Evolutionary conservation across 1,140 invertebrate genomes (phyloP), one percentile per base, ranked within the genome.

Genomic region (Cardiocondyla obscurior): DNA sequence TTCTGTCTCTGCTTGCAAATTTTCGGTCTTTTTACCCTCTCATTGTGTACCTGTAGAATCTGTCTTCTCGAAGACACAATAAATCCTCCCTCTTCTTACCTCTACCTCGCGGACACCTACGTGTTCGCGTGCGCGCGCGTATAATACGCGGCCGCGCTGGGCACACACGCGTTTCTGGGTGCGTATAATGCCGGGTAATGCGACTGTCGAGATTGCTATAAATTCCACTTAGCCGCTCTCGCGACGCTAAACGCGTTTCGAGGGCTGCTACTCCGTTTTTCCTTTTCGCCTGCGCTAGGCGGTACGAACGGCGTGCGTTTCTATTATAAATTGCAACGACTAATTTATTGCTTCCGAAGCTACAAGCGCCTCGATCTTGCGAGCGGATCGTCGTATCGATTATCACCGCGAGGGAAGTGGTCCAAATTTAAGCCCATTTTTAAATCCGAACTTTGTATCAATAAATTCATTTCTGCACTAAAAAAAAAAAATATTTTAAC

Each of bases 151-250:
- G 25, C 69, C 44, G 42, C 36, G 42, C 36, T 49, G 42, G 30
- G 33, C 69, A 19, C 10, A 16, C 49, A 51, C 67, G 25, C 64
- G 49, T 60, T 30, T 82, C 60, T 81, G 69, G 3, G 25, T 22
- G 72, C 39, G 73, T 57, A 87, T 62, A 87, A 87, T 77, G 65
- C 74, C 67, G 73, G 73, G 57, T 73, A 69, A 77, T 86, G 72
- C 85, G 69, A 57, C 81, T 88, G 86, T 88, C 87, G 86, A 81
- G 82, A 82, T 72, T 49, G 87, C 49, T 77, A 88, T 88, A 88
- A 88, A 88, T 88, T 86, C 84, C 87, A 88, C 84, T 88, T 88
- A 88, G 70, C 73, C 81, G 83, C 72, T 88, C 79, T 77, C 76
- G 73, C 76, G 82, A 69, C 64, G 51, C 53, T 77, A 76, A 58